Evolutionary conservation across 2,113 vertebrate species (phyloP).

Genomic region (Poeciliopsis prolifica): DNA sequence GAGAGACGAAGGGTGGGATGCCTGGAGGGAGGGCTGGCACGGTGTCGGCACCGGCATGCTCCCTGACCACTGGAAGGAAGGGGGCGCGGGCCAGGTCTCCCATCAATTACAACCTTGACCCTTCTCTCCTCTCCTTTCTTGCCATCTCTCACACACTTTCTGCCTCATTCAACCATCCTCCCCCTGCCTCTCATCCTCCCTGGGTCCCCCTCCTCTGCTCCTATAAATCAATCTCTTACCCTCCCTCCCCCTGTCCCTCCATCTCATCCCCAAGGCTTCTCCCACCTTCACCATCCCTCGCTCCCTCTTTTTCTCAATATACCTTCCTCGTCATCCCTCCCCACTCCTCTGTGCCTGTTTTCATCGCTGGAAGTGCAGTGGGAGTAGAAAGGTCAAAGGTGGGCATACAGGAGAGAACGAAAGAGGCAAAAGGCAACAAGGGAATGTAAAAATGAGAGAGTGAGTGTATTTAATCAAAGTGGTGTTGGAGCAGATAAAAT

Average conservation of each 20-base stretch:
- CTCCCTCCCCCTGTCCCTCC: slow-evolving; percentile 41
- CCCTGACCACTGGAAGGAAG: slow-evolving; percentile 71
- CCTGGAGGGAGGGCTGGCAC: slow-evolving; percentile 68
- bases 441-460: slow-evolving; percentile 67
- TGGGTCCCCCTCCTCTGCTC: slow-evolving; percentile 71
- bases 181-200: slow-evolving; percentile 65
- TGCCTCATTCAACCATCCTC: slow-evolving; percentile 69
- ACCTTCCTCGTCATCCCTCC: slow-evolving; percentile 42
- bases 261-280: slow-evolving; percentile 46
- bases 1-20: slow-evolving; percentile 61
- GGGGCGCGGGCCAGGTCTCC: slow-evolving; percentile 75
- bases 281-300: slow-evolving; percentile 30
- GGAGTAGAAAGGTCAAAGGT: slow-evolving; percentile 75
- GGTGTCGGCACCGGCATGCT: slow-evolving; percentile 60
- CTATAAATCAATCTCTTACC: slow-evolving; percentile 77
- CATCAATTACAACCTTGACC: slow-evolving; percentile 83
- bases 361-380: slow-evolving; percentile 66
- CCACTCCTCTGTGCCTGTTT: slow-evolving; percentile 61
- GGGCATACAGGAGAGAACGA: slow-evolving; percentile 55
- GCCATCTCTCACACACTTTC: slow-evolving; percentile 63
- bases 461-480: slow-evolving; percentile 72
- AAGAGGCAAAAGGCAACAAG: slow-evolving; percentile 57
- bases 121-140: slow-evolving; percentile 54
- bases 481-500: slow-evolving; percentile 46
- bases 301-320: slow-evolving; percentile 28